Percentiles rank a stretch among this genome's conserved stretches.
phyloP scores from a whole-genome alignment of 2,888 invertebrate species.

The Coelinius sp. region DNA sequence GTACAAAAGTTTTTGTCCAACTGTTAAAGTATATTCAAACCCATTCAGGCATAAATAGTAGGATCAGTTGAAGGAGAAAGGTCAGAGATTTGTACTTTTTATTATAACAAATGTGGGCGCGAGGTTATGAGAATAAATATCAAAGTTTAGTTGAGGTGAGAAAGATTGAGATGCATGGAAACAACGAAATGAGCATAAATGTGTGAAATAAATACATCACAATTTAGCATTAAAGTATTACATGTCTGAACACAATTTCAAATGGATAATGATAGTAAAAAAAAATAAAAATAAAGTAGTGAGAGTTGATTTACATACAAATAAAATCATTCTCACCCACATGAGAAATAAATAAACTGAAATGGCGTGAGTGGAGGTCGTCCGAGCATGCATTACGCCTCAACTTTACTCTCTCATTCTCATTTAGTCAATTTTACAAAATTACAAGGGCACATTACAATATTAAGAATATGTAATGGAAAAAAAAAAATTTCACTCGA shows the following conservation, averaged over 20 bases:
- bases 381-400: background rate
- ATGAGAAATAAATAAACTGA: background rate
- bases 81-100: slow-evolving; percentile 5
- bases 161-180: background rate
- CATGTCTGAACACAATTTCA: background rate
- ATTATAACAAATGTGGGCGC: slow-evolving; percentile 14
- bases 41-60: background rate
- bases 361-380: slow-evolving; percentile 11
- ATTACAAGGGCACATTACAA: slow-evolving; percentile 8
- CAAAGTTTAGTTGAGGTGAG: background rate
- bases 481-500: slow-evolving; percentile 2
- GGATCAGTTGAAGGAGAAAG: slow-evolving; percentile 8
- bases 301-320: background rate
- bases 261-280: background rate
- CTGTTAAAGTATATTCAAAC: background rate
- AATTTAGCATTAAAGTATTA: background rate
- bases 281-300: background rate
- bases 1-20: background rate
- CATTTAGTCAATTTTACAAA: slow-evolving; percentile 3
- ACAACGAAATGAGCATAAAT: background rate
- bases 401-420: background rate
- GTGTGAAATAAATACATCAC: background rate
- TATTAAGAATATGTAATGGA: background rate
- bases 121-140: slow-evolving; percentile 17
- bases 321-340: background rate